These are phyloP conservation scores for Cyanoderma ruficeps DNA, from an alignment of 2,113 vertebrate genomes.

Conservation along the genomic window DNA sequence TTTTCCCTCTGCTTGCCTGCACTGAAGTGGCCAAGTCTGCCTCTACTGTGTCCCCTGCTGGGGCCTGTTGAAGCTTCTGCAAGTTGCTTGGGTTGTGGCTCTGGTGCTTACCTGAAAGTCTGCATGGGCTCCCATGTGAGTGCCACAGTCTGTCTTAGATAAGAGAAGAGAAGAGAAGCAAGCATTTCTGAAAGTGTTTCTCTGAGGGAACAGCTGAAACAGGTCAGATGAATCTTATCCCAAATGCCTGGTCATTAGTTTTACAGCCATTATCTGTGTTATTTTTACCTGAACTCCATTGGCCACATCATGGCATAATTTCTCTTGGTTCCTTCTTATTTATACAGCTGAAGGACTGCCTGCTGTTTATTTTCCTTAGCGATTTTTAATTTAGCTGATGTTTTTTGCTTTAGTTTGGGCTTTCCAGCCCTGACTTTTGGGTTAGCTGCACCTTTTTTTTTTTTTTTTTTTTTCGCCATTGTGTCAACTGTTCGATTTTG, in stretches of 20 bases:
- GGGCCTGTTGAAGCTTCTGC: background rate
- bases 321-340: background rate
- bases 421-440: background rate
- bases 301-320: background rate
- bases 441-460: background rate
- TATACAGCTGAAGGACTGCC: background rate
- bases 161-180: background rate
- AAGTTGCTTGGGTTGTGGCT: background rate
- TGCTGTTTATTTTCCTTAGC: background rate
- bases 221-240: background rate
- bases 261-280: background rate
- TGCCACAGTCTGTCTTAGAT: background rate
- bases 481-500: background rate
- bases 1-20: background rate
- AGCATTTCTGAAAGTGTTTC: background rate
- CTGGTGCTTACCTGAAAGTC: background rate
- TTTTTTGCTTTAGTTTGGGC: background rate
- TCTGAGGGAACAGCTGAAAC: background rate
- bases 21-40: background rate
- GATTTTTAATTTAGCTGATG: background rate
- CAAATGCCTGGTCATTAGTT: background rate
- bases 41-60: background rate
- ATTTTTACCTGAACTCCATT: background rate
- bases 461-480: background rate
- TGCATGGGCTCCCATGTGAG: background rate